Evolutionary conservation across 2,797 vertebrate species (phyloP).

Genomic region (Sebastes itinus): DNA sequence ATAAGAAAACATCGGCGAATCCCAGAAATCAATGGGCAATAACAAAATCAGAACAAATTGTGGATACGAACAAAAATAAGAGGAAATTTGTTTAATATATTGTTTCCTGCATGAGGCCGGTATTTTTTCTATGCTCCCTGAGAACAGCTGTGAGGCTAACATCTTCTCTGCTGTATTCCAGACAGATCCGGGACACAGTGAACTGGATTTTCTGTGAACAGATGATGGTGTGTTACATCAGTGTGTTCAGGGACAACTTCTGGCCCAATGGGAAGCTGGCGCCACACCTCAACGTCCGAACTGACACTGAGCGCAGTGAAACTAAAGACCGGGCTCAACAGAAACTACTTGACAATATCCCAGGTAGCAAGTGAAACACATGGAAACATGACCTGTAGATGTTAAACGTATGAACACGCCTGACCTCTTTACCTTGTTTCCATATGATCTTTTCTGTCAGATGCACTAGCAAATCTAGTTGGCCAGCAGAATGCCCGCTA

Average conservation of each 20-base stretch:
- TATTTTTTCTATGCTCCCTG: background rate
- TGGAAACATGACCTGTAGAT: background rate
- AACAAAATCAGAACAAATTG: no score
- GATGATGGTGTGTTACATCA: conserved; percentile 96
- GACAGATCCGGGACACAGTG: conserved; percentile 98
- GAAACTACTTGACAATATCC: conserved; percentile 98
- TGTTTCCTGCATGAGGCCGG: background rate
- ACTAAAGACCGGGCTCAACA: conserved; percentile 95
- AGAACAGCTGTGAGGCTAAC: background rate
- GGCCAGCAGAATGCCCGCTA: conserved; percentile 97
- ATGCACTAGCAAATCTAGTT: conserved; percentile 95
- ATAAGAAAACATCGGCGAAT: no score
- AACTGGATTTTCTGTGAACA: conserved; percentile 98
- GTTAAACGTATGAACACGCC: background rate
- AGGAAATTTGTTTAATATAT: background rate
- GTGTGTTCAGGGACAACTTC: conserved; percentile 92
- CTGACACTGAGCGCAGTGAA: conserved; percentile 85
- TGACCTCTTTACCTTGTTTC: background rate
- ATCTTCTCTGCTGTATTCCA: conserved; percentile 48
- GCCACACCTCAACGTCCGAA: conserved; percentile 81
- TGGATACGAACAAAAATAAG: background rate
- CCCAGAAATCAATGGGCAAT: no score
- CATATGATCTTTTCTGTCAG: conserved; percentile 69
- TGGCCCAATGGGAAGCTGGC: conserved; percentile 95
- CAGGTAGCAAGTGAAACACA: conserved; percentile 82